Evolutionary conservation across 2,888 invertebrate genomes (phyloP), one percentile per base, ranked within the genome.

Genomic region (Folsomia manolachei): DNA sequence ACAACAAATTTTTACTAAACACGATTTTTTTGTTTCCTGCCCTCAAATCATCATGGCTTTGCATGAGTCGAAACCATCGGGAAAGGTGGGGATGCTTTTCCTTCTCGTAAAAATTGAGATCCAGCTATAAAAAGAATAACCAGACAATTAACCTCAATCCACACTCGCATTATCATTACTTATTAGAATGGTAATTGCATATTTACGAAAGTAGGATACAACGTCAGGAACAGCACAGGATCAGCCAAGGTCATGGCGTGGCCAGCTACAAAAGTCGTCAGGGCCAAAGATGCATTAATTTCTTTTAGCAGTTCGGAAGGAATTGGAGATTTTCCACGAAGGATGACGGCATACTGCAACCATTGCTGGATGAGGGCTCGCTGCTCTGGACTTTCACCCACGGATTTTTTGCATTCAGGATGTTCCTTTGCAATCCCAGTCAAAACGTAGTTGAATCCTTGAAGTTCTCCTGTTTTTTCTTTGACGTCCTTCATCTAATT

Each of bases 191-290:
- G n/a, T n/a, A n/a, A 62, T 62, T 7, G 62, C 24, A 27, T 39
- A 14, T 75, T 77, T 74, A 77, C 77, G 71, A 69, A 74, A 39
- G 71, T 73, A 9, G 68, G 72, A 68, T 78, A 63, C 11, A 78
- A 52, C 18, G 67, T 73, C 18, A 71, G 51, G 27, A 73, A 78
- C 1, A 78, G 71, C 4, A 75, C 63, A 2, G 75, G 68, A 69
- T 78, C 77, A 25, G 73, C 74, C 4, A 78, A 1, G 2, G 77
- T 73, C 1, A 71, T 7, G 39, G 69, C 68, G 26, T 75, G 71
- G 4, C 77, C 77, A 27, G 75, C 71, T 23, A 78, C 71, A 64
- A 75, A 78, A 1, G 75, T 65, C 27, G 68, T 66, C 9, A 63
- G 62, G 0, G 21, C 51, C n/a, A 78, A 39, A 23, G 9, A 51